Evolutionary conservation across 1,140 invertebrate species (phyloP), one percentile per base, ranked within the genome.

Genomic region (Eumeta japonica): DNA sequence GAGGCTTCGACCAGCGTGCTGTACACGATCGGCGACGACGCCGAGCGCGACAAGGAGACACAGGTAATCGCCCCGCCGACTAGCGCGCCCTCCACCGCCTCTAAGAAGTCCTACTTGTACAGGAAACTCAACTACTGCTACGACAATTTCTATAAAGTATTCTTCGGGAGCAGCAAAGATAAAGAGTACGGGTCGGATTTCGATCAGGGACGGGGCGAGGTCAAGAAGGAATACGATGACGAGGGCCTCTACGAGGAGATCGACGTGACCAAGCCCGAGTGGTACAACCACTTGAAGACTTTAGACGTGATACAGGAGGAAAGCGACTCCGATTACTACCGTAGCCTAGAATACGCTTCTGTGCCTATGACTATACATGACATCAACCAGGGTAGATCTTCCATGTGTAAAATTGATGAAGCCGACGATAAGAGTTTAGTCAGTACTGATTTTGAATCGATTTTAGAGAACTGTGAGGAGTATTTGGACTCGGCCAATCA

Each of bases 1-100:
- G 95, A 99, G 66, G 93, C 94, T 0, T 96, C 92, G 24, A 90
- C 94, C 28, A 86, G 90, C 58, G 89, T 99, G 0, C 79, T 99
- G n/a, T 85, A 89, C 42, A 92, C 90, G 24, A 96, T 98, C 55
- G 91, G 90, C n/a, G 92, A 97, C 54, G 90, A 94, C 36, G 88
- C 88, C 16, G 84, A 84, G 14, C 82, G 86, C 20, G 87, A 85
- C 57, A 81, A 86, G 39, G 88, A 91, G 52, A 78, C 88, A 0
- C 84, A 87, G 62, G 75, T 77, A 76, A 75, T 39, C 41, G 52
- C 48, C 43, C n/a, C n/a, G n/a, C n/a, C n/a, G n/a, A n/a, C n/a
- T n/a, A n/a, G n/a, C n/a, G n/a, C n/a, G n/a, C n/a, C n/a, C n/a
- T n/a, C n/a, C n/a, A 19, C 37, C 9, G 19, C 14, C 3, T 27